Evolutionary conservation across 2,888 invertebrate species (phyloP).

Genomic region (Tethea ocularis): DNA sequence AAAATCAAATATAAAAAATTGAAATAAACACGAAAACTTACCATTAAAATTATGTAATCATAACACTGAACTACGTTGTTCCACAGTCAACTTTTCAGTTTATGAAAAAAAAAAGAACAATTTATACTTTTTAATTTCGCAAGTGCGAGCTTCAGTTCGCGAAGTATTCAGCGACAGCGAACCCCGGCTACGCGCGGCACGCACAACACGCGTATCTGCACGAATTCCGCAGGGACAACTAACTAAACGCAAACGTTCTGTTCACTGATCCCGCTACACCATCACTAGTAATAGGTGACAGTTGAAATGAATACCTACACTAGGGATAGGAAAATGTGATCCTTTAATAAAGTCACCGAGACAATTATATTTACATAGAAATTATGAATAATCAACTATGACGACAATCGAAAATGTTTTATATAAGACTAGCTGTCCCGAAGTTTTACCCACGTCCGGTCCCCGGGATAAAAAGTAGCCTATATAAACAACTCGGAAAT

Average conservation of each 20-base stretch:
- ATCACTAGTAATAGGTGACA: not conserved
- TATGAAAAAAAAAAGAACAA: not conserved
- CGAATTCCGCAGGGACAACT: slow-evolving; percentile 36
- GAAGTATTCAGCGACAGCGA: not conserved
- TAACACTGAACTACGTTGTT: slow-evolving; percentile 6
- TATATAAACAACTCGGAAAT: no score
- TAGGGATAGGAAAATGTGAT: slow-evolving; percentile 1
- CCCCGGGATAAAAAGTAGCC: no score
- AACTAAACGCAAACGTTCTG: slow-evolving; percentile 7
- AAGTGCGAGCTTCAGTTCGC: slow-evolving; percentile 5
- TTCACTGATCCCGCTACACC: not conserved
- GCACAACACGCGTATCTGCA: slow-evolving; percentile 21
- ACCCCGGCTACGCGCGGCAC: slow-evolving; percentile 27
- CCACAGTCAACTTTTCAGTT: not conserved
- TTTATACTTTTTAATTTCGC: not conserved
- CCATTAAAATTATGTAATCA: not conserved
- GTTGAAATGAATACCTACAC: not conserved
- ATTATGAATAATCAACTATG: not conserved
- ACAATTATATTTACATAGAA: not conserved
- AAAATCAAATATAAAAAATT: no score
- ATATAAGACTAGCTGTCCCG: no score
- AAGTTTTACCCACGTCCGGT: no score
- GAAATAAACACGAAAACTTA: not conserved
- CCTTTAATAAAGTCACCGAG: not conserved
- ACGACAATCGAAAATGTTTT: not conserved